Base-by-base conservation (phyloP, 2,113 vertebrate species). In the Rhagologus leucostigma region DNA sequence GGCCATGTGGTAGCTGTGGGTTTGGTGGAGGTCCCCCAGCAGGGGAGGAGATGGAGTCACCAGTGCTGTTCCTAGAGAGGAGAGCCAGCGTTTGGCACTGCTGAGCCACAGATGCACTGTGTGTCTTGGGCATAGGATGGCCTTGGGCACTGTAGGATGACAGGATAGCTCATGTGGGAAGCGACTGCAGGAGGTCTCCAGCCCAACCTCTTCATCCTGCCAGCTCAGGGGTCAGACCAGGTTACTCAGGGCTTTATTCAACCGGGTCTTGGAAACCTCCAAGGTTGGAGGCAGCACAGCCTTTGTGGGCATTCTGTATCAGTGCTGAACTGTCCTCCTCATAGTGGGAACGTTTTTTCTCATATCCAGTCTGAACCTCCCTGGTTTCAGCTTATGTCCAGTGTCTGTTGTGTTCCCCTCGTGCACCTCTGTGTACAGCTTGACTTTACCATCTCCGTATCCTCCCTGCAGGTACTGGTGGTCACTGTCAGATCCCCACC, bases 1-100 rank as follows among this genome's bases (percentile, higher is more conserved):
- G 6, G 79, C 82, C 94, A 94, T 93, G 79, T 96, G 95, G 85
- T 56, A 83, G 83, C 85, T 94, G 92, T 60, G 92, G 82, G 70
- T 79, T 90, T 84, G 52, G 56, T 90, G 93, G 87, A 75, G 95
- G 85, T 95, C 88, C 68, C 76, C 23, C 67, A 83, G 82, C 79
- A 74, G 78, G 92, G 92, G 82, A 73, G 81, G 77, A 91, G 69
- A 35, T 69, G 64, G 39, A 65, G 12, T 47, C 55, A 39, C 35
- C 47, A n/a, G 33, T 39, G 39, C 47, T 74, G 52, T 88, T 94
- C 93, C 88, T 95, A 64, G 80, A 73, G 33, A 81, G 82, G 63
- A 65, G 32, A 70, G 50, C 20, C 59, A 50, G 37, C 1, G 0
- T 69, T 93, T 76, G 84, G 65, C 74, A 68, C 16, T 2, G 5